A percentile compares a stretch with the other conserved stretches of the same genome.
phyloP scores from a whole-genome alignment of 2,113 vertebrate species.

The Misgurnus mizolepis region DNA sequence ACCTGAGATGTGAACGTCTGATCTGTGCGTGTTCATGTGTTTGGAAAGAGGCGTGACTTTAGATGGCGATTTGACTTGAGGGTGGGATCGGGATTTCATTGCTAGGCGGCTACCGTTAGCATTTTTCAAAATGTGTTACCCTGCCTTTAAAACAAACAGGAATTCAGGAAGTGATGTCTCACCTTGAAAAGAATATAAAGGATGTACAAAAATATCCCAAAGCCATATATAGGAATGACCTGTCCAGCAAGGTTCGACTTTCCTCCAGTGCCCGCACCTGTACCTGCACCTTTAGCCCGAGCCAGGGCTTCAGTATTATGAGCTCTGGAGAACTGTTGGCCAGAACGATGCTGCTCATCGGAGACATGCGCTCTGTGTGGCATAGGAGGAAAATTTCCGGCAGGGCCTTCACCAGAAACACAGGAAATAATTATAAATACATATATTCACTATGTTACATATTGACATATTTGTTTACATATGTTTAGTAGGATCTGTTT shows the following conservation, averaged over 20 bases:
- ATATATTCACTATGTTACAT: too few species aligned
- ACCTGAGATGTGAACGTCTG: too few species aligned
- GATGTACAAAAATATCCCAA: slow-evolving; percentile 95
- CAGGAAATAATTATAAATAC: background rate
- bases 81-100: too few species aligned
- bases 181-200: slow-evolving; percentile 98
- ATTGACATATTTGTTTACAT: too few species aligned
- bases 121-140: too few species aligned
- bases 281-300: slow-evolving; percentile 79
- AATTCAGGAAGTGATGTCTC: slow-evolving; percentile 66
- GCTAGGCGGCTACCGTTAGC: too few species aligned
- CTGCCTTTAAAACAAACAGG: too few species aligned
- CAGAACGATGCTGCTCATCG: slow-evolving; percentile 60
- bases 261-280: slow-evolving; percentile 58
- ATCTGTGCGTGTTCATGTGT: too few species aligned
- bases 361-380: slow-evolving; percentile 71
- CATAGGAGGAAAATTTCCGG: slow-evolving; percentile 80
- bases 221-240: slow-evolving; percentile 96
- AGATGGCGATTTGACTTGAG: too few species aligned
- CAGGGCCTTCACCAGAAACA: slow-evolving; percentile 58
- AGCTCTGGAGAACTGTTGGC: slow-evolving; percentile 76
- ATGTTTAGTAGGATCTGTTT: too few species aligned
- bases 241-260: slow-evolving; percentile 92
- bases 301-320: slow-evolving; percentile 82
- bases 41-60: too few species aligned